Conservation (phyloP, 2,797 vertebrate genomes). For the Tinamus major region DNA sequence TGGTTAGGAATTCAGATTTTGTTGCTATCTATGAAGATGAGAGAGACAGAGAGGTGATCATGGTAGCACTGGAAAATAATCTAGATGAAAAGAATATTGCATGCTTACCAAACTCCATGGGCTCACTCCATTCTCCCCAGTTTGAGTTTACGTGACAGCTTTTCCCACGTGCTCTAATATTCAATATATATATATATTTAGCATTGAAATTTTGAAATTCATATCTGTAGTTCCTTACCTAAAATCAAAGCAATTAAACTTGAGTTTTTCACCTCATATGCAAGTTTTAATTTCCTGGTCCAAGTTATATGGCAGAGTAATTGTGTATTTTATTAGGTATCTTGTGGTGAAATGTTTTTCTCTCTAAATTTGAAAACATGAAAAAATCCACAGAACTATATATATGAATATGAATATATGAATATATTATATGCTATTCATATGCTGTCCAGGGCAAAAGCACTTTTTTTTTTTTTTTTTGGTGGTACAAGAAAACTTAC, state of each 20-base stretch:
- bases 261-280: neutral
- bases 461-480: neutral
- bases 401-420: neutral
- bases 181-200: conserved; percentile 33
- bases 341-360: neutral
- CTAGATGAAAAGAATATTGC: neutral
- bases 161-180: conserved; percentile 39
- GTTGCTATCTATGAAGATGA: neutral
- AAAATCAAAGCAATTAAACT: conserved; percentile 1
- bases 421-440: neutral
- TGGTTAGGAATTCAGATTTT: neutral
- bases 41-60: neutral
- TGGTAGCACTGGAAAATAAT: neutral
- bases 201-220: conserved; percentile 19
- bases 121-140: conserved; percentile 68
- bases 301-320: neutral
- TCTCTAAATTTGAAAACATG: neutral
- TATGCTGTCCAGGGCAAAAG: neutral
- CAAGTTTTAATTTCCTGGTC: neutral
- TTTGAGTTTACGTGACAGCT: fast-evolving
- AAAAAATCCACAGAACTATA: neutral
- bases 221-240: neutral
- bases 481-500: neutral
- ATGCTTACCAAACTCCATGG: conserved; percentile 63
- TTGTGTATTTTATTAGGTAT: neutral